phyloP scores from a whole-genome alignment of 2,113 vertebrate species.

The Suricata suricatta region DNA sequence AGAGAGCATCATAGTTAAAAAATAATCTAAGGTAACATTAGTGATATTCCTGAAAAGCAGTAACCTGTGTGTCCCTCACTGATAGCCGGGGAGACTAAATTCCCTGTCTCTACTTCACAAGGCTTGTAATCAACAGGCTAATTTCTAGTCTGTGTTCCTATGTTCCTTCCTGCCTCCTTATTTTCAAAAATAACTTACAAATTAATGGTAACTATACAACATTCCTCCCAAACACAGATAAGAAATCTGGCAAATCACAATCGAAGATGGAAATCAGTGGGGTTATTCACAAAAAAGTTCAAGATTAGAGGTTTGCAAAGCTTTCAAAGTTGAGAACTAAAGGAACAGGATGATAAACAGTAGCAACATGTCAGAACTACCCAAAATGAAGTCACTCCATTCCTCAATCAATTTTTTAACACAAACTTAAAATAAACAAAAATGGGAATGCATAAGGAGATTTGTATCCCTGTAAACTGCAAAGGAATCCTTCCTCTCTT shows the following conservation, averaged over 20 bases:
- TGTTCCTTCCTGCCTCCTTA: not conserved
- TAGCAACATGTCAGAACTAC: not conserved
- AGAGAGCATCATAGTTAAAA: not conserved
- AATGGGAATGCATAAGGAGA: not conserved
- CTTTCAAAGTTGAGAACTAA: slow-evolving; percentile 32
- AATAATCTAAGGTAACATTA: not conserved
- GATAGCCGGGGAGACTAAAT: not conserved
- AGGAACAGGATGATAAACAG: not conserved
- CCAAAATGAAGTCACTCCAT: not conserved
- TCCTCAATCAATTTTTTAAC: not conserved
- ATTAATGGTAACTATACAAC: not conserved
- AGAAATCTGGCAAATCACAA: not conserved
- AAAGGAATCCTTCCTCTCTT: not conserved
- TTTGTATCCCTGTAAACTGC: not conserved
- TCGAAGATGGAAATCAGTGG: not conserved
- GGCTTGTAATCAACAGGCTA: not conserved
- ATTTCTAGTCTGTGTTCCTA: not conserved
- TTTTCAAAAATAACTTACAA: not conserved
- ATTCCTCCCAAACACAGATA: not conserved
- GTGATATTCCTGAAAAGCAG: not conserved
- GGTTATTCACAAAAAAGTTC: not conserved
- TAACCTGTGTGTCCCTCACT: not conserved
- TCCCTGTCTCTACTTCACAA: not conserved
- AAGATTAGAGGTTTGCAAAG: not conserved
- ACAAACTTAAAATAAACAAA: not conserved